Evolutionary conservation across 2,888 invertebrate species (phyloP).

Genomic region (Pseudeuparius sepicola): DNA sequence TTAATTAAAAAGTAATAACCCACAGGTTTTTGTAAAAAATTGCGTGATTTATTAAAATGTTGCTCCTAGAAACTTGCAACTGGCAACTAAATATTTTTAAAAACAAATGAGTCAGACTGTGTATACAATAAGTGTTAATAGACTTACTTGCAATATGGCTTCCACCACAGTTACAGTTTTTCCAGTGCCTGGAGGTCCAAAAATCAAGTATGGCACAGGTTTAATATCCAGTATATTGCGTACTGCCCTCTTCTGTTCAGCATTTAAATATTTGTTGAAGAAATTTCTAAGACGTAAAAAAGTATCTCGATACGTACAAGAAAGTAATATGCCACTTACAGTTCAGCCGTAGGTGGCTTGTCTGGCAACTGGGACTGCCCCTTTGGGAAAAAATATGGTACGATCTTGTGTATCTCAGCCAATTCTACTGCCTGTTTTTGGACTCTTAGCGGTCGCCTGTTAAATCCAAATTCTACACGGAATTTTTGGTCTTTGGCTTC

Average conservation of each 20-base stretch:
- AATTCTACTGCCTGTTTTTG: constrained; percentile 32
- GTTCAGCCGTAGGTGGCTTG: no score
- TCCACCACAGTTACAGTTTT: constrained; percentile 66
- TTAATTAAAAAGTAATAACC: no score
- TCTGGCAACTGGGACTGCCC: no score
- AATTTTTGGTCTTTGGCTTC: constrained; percentile 21
- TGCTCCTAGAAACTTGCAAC: no score
- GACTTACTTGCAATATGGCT: constrained; percentile 50
- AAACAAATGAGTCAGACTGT: no score
- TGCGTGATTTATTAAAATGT: no score
- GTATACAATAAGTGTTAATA: no score
- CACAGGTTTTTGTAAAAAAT: no score
- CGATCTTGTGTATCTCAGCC: constrained; percentile 22
- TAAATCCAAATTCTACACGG: constrained; percentile 31
- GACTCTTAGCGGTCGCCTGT: constrained; percentile 28
- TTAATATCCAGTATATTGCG: constrained; percentile 41
- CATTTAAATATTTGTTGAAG: constrained; percentile 30
- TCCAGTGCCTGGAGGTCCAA: constrained; percentile 55
- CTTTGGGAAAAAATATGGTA: constrained; percentile 28
- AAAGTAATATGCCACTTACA: no score
- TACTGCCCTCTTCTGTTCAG: constrained; percentile 43
- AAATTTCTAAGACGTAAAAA: constrained; percentile 16
- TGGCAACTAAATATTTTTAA: no score
- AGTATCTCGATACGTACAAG: neutral
- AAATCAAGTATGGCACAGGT: constrained; percentile 46